A percentile compares a stretch with the other conserved stretches of the same genome.
These are phyloP conservation scores for Eilema griseolum DNA, from an alignment of 2,888 invertebrate species.

Conservation along the genomic window DNA sequence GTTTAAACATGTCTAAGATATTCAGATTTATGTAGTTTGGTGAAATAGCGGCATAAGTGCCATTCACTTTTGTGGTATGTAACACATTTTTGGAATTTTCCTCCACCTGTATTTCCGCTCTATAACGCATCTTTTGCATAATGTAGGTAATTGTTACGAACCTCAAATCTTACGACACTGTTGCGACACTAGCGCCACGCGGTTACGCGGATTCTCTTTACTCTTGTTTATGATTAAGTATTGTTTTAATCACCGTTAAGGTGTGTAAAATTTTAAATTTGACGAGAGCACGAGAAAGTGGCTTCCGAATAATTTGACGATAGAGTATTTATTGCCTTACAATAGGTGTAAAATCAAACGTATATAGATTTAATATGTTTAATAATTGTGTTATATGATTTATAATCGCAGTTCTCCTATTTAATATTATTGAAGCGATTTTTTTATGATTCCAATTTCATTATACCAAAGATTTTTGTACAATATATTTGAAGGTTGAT, in stretches of 20 bases:
- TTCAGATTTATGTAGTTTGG: neutral
- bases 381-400: neutral
- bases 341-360: neutral
- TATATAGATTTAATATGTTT: neutral
- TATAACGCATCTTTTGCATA: conserved; percentile 47
- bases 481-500: neutral
- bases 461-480: neutral
- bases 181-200: conserved; percentile 42
- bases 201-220: conserved; percentile 22
- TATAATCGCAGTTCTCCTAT: neutral
- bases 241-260: conserved; percentile 34
- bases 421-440: neutral
- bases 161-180: conserved; percentile 33
- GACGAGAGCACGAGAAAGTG: conserved; percentile 31
- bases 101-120: conserved; percentile 47
- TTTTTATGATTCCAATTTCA: neutral
- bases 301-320: conserved; percentile 39
- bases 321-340: conserved; percentile 24
- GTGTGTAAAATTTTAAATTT: conserved; percentile 41
- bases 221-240: conserved; percentile 31
- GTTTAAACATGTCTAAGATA: neutral
- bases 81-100: conserved; percentile 42
- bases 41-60: conserved; percentile 3
- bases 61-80: conserved; percentile 20
- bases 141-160: conserved; percentile 38